Conservation (phyloP, 2,797 vertebrate species). For the Falco columbarius region DNA sequence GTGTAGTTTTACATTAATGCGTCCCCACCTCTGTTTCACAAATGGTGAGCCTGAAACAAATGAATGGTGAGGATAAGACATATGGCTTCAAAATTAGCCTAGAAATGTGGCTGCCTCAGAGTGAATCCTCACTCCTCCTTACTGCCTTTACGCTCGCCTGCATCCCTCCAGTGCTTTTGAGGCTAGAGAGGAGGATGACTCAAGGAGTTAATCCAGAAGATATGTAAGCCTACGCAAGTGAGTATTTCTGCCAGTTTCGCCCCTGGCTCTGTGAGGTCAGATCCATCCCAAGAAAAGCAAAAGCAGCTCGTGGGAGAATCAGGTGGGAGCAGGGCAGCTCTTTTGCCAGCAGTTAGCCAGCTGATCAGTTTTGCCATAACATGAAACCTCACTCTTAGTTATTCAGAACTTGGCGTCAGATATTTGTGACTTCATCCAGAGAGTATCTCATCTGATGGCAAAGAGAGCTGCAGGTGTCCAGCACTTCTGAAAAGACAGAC, state of each 20-base stretch:
- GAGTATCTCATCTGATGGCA: background rate
- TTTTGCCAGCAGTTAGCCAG: background rate
- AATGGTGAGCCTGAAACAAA: background rate
- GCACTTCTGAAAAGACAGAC: background rate
- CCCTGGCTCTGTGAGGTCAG: background rate
- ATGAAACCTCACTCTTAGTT: background rate
- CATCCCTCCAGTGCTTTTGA: background rate
- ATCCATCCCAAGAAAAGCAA: background rate
- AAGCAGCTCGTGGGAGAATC: background rate
- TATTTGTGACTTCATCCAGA: background rate
- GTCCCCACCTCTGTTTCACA: background rate
- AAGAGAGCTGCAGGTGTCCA: background rate
- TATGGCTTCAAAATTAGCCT: background rate
- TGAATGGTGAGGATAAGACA: background rate
- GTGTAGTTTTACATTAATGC: background rate
- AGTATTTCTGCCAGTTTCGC: background rate
- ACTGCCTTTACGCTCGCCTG: background rate
- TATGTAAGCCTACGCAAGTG: background rate
- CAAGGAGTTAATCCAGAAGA: background rate
- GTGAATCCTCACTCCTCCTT: background rate
- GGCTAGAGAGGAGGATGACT: background rate
- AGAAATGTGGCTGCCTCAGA: background rate
- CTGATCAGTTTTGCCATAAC: background rate
- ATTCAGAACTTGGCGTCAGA: background rate
- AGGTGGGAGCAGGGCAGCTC: background rate